Percentiles rank a stretch among this genome's conserved stretches.
phyloP scores from a whole-genome alignment of 1,140 invertebrate genomes.

The Holotrichia oblita region DNA sequence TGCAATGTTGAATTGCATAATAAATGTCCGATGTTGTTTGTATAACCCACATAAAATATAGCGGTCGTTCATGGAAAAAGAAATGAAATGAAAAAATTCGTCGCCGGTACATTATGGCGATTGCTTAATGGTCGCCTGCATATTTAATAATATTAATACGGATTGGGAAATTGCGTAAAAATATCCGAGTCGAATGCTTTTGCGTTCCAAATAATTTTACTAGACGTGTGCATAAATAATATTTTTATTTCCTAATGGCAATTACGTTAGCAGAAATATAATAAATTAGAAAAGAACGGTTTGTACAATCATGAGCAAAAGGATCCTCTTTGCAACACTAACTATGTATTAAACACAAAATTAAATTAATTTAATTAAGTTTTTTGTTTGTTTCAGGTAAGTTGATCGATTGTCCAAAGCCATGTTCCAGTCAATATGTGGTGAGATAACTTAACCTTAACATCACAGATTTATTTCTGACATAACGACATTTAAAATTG shows the following conservation, averaged over 20 bases:
- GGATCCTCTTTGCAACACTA: too few species aligned
- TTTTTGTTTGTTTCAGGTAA: too few species aligned
- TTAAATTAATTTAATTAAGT: too few species aligned
- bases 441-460: too few species aligned
- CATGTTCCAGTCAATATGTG: too few species aligned
- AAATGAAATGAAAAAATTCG: background rate
- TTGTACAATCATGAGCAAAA: background rate
- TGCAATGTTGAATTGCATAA: background rate
- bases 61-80: background rate
- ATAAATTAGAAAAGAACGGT: background rate
- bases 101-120: background rate
- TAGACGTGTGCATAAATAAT: constrained; percentile 13
- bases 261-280: background rate
- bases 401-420: too few species aligned
- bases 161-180: constrained; percentile 16
- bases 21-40: background rate
- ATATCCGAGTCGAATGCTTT: background rate
- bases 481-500: too few species aligned
- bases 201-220: background rate
- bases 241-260: constrained; percentile 4
- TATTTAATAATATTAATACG: constrained; percentile 7
- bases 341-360: too few species aligned
- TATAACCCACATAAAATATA: background rate
- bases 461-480: too few species aligned
- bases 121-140: background rate